phyloP scores from a whole-genome alignment of 2,797 vertebrate species.

The Hyperoplus lanceolatus region DNA sequence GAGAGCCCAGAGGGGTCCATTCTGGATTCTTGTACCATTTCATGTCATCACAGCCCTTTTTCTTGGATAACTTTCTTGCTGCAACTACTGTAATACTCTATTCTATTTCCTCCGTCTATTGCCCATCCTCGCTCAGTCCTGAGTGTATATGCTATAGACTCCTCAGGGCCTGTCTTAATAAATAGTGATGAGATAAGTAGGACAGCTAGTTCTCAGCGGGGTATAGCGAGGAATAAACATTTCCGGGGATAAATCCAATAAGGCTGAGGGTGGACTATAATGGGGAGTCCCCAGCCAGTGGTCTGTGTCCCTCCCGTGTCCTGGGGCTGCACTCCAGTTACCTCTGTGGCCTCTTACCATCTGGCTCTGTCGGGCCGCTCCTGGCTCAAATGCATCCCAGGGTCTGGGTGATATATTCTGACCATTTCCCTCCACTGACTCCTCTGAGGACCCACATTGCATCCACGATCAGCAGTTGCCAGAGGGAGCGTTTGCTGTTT shows the following conservation, averaged over 20 bases:
- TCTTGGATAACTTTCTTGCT: slow-evolving; percentile 21
- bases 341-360: slow-evolving; percentile 45
- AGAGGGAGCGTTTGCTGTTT: slow-evolving; percentile 52
- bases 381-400: slow-evolving; percentile 43
- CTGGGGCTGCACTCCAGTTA: slow-evolving; percentile 34
- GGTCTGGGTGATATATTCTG: slow-evolving; percentile 51
- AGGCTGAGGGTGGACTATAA: slow-evolving; percentile 60
- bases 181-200: slow-evolving; percentile 83
- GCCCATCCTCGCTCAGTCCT: slow-evolving; percentile 31
- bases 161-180: slow-evolving; percentile 71
- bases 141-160: slow-evolving; percentile 47
- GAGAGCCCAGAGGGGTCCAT: slow-evolving; percentile 18
- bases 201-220: slow-evolving; percentile 71
- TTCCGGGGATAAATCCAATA: slow-evolving; percentile 79
- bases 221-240: slow-evolving; percentile 76
- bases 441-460: slow-evolving; percentile 49
- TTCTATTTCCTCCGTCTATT: slow-evolving; percentile 8
- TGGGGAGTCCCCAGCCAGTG: slow-evolving; percentile 64
- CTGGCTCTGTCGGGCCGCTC: slow-evolving; percentile 26
- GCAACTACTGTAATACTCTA: neutral
- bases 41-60: slow-evolving; percentile 43
- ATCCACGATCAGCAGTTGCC: slow-evolving; percentile 60
- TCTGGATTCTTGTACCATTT: slow-evolving; percentile 40
- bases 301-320: slow-evolving; percentile 39
- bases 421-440: slow-evolving; percentile 37